Percentiles rank a stretch among this genome's conserved stretches.
These are phyloP conservation scores for Mactra quadrangularis DNA, from an alignment of 1,140 invertebrate genomes.

Conservation along the genomic window DNA sequence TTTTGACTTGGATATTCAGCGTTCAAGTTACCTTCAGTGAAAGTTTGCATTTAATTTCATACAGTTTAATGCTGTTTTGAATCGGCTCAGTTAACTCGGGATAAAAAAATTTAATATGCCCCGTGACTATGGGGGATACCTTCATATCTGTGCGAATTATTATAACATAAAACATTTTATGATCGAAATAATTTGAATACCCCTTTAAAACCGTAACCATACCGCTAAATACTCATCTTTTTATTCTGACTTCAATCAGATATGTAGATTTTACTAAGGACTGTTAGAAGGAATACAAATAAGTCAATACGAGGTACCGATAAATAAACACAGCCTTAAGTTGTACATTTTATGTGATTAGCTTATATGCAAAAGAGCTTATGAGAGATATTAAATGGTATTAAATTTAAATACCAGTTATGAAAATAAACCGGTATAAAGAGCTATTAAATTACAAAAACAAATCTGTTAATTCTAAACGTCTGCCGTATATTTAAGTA, in stretches of 20 bases:
- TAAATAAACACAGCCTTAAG: constrained; percentile 43
- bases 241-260: constrained; percentile 27
- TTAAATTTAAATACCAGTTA: too few species aligned
- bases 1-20: constrained; percentile 53
- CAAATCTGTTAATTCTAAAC: too few species aligned
- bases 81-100: constrained; percentile 42
- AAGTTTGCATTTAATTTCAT: constrained; percentile 54
- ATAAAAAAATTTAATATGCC: constrained; percentile 37
- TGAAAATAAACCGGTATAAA: too few species aligned
- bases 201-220: constrained; percentile 49
- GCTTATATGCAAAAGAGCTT: constrained; percentile 17
- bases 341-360: constrained; percentile 34
- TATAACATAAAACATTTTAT: constrained; percentile 56
- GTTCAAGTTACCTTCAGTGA: constrained; percentile 53
- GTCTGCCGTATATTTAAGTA: too few species aligned
- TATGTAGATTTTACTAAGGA: constrained; percentile 16
- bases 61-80: constrained; percentile 48
- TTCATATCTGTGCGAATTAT: constrained; percentile 40
- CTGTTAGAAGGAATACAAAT: constrained; percentile 29
- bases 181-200: constrained; percentile 37
- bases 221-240: constrained; percentile 6
- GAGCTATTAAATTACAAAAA: too few species aligned
- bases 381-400: constrained; percentile 19
- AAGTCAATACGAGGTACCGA: constrained; percentile 37
- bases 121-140: constrained; percentile 20